Percentiles rank a stretch among this genome's conserved stretches.
Evolutionary conservation across 2,113 vertebrate species (phyloP).

Genomic region (Chloropsis hardwickii): DNA sequence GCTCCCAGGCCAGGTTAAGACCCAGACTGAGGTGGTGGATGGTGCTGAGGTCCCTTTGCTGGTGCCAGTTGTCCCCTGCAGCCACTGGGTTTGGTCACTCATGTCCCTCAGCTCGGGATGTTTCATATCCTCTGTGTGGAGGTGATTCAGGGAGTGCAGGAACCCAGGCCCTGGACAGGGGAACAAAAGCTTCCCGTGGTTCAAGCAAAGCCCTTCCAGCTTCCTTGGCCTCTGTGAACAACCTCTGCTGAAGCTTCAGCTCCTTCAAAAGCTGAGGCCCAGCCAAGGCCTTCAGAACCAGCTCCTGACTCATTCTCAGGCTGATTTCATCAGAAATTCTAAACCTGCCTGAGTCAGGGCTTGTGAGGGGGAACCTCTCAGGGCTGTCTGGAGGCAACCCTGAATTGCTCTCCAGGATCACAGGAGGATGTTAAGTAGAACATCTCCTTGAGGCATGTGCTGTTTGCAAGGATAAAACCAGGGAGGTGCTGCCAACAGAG

Average conservation of each 20-base stretch:
- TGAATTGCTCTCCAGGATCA: background rate
- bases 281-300: background rate
- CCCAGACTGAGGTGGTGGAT: too few relatives aligned
- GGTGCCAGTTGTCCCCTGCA: background rate
- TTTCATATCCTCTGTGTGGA: rapidly evolving
- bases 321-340: background rate
- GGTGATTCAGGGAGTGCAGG: background rate
- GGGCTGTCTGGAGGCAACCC: background rate
- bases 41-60: background rate
- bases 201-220: background rate
- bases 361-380: background rate
- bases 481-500: background rate
- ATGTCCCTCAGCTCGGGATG: background rate
- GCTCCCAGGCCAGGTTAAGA: rapidly evolving
- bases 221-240: background rate
- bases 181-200: background rate
- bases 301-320: background rate
- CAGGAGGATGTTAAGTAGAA: background rate
- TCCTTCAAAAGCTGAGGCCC: background rate
- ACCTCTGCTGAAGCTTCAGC: background rate
- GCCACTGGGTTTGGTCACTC: background rate
- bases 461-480: background rate
- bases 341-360: background rate
- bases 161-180: background rate
- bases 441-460: background rate